A percentile compares a stretch with the other conserved stretches of the same genome.
phyloP scores from a whole-genome alignment of 2,113 vertebrate genomes.

The Scomber colias region DNA sequence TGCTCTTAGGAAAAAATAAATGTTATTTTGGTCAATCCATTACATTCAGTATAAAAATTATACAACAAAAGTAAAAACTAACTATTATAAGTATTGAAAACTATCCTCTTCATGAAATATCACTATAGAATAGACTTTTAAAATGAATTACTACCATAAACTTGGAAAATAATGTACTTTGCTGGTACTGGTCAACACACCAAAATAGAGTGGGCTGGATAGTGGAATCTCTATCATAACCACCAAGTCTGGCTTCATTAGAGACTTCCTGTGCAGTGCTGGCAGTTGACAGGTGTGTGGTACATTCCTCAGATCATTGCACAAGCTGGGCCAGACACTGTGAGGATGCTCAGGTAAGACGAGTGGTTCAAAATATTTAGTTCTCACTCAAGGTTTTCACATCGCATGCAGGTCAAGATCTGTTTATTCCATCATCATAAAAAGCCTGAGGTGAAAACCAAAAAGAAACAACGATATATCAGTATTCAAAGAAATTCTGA shows the following conservation, averaged over 20 bases:
- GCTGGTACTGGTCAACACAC: not conserved
- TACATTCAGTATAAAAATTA: not conserved
- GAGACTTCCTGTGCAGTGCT: constrained; percentile 20
- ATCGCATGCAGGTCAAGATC: not conserved
- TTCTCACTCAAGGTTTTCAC: not conserved
- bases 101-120: no score
- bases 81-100: not conserved
- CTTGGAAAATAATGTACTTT: not conserved
- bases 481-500: not conserved
- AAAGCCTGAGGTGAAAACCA: not conserved
- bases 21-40: not conserved
- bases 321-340: constrained; percentile 3
- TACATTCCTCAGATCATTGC: constrained; percentile 59
- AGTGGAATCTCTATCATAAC: constrained; percentile 48
- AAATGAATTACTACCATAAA: not conserved
- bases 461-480: not conserved
- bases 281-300: constrained; percentile 58
- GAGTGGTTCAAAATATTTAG: not conserved
- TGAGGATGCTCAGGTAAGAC: not conserved
- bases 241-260: constrained; percentile 42
- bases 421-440: not conserved
- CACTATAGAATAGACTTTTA: not conserved
- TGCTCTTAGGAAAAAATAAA: not conserved
- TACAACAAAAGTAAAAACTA: not conserved
- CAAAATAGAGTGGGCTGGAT: not conserved